These are phyloP conservation scores for Phataginus tetradactyla DNA, from an alignment of 2,797 vertebrate species.

Conservation along the genomic window DNA sequence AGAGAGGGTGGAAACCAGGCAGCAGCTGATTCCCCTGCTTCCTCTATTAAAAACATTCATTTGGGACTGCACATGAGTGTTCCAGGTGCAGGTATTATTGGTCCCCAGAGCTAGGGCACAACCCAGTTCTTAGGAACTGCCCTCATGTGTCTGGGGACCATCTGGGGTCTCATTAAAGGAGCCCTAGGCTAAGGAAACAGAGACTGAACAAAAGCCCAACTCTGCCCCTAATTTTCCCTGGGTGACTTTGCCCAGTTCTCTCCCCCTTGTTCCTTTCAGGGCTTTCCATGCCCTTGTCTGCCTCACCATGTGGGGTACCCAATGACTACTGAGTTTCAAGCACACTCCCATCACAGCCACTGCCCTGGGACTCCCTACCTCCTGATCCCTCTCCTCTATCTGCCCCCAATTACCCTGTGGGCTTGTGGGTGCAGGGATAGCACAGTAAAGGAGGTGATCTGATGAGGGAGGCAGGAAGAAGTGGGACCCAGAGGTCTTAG, in stretches of 20 bases:
- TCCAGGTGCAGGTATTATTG: conserved; percentile 9
- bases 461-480: not conserved
- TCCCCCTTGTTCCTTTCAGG: not conserved
- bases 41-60: not conserved
- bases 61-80: not conserved
- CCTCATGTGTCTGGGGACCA: not conserved
- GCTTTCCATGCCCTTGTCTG: not conserved
- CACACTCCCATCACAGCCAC: too few species aligned
- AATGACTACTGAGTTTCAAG: not conserved
- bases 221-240: not conserved
- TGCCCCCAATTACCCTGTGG: not conserved
- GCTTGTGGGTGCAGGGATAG: not conserved
- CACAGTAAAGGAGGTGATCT: not conserved
- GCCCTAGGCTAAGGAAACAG: not conserved
- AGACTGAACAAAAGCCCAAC: not conserved
- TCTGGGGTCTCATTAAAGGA: not conserved
- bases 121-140: not conserved
- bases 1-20: not conserved
- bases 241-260: not conserved
- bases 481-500: not conserved
- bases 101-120: not conserved
- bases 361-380: too few species aligned
- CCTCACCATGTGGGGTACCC: not conserved
- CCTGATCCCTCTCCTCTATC: not conserved
- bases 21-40: not conserved